Evolutionary conservation across 92 coral and sea anemone species (phyloP), one percentile per base, ranked within the genome.

Genomic region (Epizoanthus rinbou): DNA sequence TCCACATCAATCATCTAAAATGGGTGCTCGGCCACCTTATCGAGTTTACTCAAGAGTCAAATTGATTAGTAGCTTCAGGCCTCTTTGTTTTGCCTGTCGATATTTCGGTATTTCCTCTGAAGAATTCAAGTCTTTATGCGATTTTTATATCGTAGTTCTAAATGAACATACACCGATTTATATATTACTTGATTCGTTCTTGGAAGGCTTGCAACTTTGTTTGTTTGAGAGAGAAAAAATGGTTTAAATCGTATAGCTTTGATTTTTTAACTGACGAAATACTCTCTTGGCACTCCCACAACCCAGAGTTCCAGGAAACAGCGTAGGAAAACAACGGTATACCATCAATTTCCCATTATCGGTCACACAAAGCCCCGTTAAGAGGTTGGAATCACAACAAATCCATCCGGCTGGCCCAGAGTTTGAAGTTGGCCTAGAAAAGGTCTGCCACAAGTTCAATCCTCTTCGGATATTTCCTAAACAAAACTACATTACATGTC

Each of bases 301-400:
- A 50, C 54, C 3, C 54, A 50, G 54, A 50, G 54, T 9, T 50
- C 15, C 14, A 6, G 54, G 54, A 50, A 50, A 50, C 14, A 50
- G 2, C 9, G 54, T 9, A 50, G 28, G 28, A 67, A 14, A 33
- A 8, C 39, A 24, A 14, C 56, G 10, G 10, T 8, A 19, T 21
- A 24, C 39, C 23, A 71, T 6, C 45, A 3, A 7, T 4, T 10
- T 18, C 14, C 50, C n/a, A 18, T 22, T 71, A 53, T 64, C 54
- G 21, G 21, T 6, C 47, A 47, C 16, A 11, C 75, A 24, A 17
- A 23, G 21, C 28, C 13, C 50, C 7, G 58, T 41, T 6, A 56
- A 50, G 80, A 74, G 31, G 47, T 1, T 6, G 64, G 43, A 54
- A 74, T 74, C 65, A 74, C 22, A 56, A 74, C 64, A 74, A 73